These are phyloP conservation scores for Ianthella basta DNA, from an alignment of 37 sponge, comb jelly and placozoan species.

Conservation along the genomic window DNA sequence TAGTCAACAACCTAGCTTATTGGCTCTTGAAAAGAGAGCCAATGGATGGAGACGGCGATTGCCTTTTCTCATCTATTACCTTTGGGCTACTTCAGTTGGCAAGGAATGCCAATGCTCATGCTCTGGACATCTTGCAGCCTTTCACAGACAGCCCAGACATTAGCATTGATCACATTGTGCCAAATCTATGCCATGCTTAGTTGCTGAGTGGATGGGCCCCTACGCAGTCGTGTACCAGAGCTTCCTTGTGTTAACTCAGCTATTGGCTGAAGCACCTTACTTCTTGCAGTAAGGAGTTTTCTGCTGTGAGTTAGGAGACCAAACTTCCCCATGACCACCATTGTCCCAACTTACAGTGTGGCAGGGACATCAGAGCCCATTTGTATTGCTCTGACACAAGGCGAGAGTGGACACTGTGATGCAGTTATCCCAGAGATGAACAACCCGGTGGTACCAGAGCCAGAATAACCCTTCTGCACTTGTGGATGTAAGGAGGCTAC, in stretches of 20 bases:
- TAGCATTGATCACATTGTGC: not conserved
- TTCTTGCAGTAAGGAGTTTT: not conserved
- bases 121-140: not conserved
- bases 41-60: slow-evolving; percentile 40
- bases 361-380: not conserved
- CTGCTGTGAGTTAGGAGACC: slow-evolving; percentile 6
- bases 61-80: slow-evolving; percentile 34
- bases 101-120: not conserved
- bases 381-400: not conserved
- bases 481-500: slow-evolving; percentile 16
- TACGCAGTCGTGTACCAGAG: slow-evolving; percentile 19
- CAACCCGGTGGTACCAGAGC: not conserved
- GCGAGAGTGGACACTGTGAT: slow-evolving; percentile 25
- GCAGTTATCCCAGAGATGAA: not conserved
- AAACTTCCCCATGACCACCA: slow-evolving; percentile 12
- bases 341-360: not conserved
- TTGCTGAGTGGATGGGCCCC: slow-evolving; percentile 38
- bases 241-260: not conserved
- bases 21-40: slow-evolving; percentile 15
- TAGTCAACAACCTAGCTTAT: not conserved
- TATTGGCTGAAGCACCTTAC: not conserved
- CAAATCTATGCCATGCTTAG: slow-evolving; percentile 16
- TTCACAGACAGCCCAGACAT: not conserved
- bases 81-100: not conserved
- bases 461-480: not conserved